Evolutionary conservation across 2,888 invertebrate genomes (phyloP), one percentile per base, ranked within the genome.

Genomic region (Lasioglossum leucozonium): DNA sequence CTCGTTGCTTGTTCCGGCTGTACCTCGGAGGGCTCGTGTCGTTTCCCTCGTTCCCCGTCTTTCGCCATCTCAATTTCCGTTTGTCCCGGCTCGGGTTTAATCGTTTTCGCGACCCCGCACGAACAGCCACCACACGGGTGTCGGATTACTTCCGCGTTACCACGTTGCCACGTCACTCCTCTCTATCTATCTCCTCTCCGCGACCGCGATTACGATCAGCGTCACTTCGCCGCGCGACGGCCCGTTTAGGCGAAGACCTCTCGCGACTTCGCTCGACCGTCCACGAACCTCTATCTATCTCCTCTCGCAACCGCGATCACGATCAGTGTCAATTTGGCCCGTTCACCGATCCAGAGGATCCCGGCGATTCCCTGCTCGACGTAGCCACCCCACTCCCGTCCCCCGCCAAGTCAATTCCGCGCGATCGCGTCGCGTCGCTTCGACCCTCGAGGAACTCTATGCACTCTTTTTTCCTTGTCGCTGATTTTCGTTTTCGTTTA

Each of bases 11-110:
- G 76, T 72, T 80, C 74, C 82, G 55, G 55, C 73, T 82, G 67
- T 67, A 67, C 67, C 37, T 67, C 37, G 37, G 67, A 67, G 67
- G 22, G 67, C 40, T 69, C 69, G 37, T n/a, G n/a, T 69, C 69
- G 40, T 69, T 40, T 5, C 44, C 40, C 40, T 69, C 69, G 69
- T 69, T 67, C 6, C 47, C 26, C 30, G 72, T n/a, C 73, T 71
- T 73, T 58, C 75, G 13, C 37, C 75, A 37, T 77, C 72, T 77
- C 84, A 74, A 77, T 81, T 81, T 75, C 87, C 76, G 72, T 30
- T 69, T 76, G 51, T 47, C 62, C 30, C 44, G 34, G 55, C 4
- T 18, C 26, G 62, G 65, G 65, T 47, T 79, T 79, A 82, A 77
- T 86, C 77, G 81, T 78, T 86, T 55, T 76, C 62, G 42, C 77